These are phyloP conservation scores for Pinna nobilis DNA, from an alignment of 1,140 invertebrate genomes.

Conservation along the genomic window DNA sequence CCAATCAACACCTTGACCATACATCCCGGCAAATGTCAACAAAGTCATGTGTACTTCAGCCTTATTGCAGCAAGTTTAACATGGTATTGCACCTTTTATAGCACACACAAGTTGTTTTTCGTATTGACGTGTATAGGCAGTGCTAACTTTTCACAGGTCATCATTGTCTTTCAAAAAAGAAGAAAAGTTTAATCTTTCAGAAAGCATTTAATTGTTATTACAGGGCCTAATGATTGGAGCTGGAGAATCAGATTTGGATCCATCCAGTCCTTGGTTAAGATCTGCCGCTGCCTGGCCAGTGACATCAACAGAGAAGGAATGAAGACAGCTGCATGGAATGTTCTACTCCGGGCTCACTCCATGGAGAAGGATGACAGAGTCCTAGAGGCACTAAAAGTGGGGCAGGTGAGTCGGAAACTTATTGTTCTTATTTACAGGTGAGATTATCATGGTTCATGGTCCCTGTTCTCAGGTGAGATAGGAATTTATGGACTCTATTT, in stretches of 20 bases:
- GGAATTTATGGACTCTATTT: not conserved
- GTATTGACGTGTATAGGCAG: too few species aligned
- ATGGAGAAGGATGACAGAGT: slow-evolving; percentile 71
- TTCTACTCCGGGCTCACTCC: slow-evolving; percentile 64
- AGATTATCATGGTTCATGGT: not conserved
- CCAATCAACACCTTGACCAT: too few species aligned
- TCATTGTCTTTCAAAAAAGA: too few species aligned
- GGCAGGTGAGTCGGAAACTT: slow-evolving; percentile 59
- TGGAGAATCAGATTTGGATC: slow-evolving; percentile 73
- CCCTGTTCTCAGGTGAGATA: not conserved
- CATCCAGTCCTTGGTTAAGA: slow-evolving; percentile 70
- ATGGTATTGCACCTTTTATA: too few species aligned
- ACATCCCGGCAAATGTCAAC: too few species aligned
- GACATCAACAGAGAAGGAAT: slow-evolving; percentile 67
- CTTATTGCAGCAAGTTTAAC: too few species aligned
- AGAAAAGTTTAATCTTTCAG: too few species aligned
- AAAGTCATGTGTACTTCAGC: too few species aligned
- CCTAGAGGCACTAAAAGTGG: slow-evolving; percentile 72
- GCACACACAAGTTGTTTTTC: too few species aligned
- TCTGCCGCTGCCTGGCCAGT: slow-evolving; percentile 61
- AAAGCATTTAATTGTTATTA: not conserved
- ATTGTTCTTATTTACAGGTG: not conserved
- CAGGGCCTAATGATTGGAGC: slow-evolving; percentile 71
- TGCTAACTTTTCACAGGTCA: too few species aligned
- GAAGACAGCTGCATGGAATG: slow-evolving; percentile 66